Evolutionary conservation across 1,140 invertebrate genomes (phyloP), one percentile per base, ranked within the genome.

Genomic region (Drosophila santomea): DNA sequence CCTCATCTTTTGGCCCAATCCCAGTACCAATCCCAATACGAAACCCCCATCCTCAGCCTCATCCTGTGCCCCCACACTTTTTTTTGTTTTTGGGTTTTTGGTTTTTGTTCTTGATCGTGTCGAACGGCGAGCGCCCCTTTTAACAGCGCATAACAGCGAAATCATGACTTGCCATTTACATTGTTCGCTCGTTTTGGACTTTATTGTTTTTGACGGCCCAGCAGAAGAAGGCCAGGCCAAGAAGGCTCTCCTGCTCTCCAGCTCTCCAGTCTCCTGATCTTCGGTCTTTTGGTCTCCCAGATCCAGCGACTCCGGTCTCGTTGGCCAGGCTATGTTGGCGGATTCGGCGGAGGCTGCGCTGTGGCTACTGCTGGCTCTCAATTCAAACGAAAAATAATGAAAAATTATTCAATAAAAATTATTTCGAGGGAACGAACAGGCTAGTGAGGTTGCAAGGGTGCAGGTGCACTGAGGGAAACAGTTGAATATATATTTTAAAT

Each of bases 321-420:
- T 54, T 58, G 80, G 47, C 44, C 73, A 75, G 54, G 68, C 60
- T 35, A 52, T 62, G 67, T 56, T 51, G 48, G 51, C 43, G 52
- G 66, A 23, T 71, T 47, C 66, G 39, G 48, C 66, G 39, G 48
- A 5, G 1, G 55, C 45, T 60, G 60, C 39, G 15, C 39, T 23
- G 54, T 20, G 47, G 54, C 45, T 41, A 28, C 54, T 43, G 45
- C 78, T 54, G 83, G 83, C 83, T 86, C 84, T 89, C 85, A 89
- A 90, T 89, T 89, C 85, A 89, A 89, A 89, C 77, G 84, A 88
- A 91, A 91, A 91, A 88, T 90, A 91, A 91, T 91, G 90, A 91
- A 91, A 91, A 91, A 91, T 91, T 91, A 91, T 91, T 91, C 90
- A 91, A 91, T 91, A 91, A 91, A 91, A 91, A 91, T 91, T 91